Conservation (phyloP, 1,140 invertebrate species). For the Muscidifurax raptorellus region DNA sequence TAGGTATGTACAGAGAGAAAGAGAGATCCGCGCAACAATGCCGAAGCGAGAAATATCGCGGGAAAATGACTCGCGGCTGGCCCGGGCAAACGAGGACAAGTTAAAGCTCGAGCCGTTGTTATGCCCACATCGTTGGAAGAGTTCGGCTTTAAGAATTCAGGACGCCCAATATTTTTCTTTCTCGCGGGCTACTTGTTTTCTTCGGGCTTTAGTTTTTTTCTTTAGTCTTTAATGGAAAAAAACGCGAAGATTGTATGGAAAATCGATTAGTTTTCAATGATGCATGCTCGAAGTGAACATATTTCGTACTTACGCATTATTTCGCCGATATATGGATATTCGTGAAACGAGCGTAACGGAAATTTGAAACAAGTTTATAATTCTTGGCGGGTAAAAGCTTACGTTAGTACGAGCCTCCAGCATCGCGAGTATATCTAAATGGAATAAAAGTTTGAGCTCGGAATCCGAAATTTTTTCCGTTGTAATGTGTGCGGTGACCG, state of each 20-base stretch:
- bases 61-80: slow-evolving; percentile 17
- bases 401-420: no score
- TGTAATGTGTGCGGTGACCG: no score
- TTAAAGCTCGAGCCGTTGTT: background rate
- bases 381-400: background rate
- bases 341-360: background rate
- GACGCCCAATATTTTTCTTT: background rate
- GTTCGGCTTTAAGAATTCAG: slow-evolving; percentile 2
- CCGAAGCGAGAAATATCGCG: slow-evolving; percentile 44
- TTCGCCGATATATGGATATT: no score
- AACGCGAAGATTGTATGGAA: no score
- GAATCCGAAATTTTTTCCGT: background rate
- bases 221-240: no score
- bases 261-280: background rate
- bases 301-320: no score
- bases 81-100: background rate
- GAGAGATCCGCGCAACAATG: background rate
- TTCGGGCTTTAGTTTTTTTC: background rate
- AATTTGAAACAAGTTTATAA: no score
- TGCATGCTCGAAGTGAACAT: no score
- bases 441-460: background rate
- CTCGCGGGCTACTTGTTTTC: no score
- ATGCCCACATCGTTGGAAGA: background rate
- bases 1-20: background rate
- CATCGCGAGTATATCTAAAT: background rate